These are phyloP conservation scores for Drosophila nr. medialis DNA, from an alignment of 2,888 invertebrate genomes.

Conservation along the genomic window DNA sequence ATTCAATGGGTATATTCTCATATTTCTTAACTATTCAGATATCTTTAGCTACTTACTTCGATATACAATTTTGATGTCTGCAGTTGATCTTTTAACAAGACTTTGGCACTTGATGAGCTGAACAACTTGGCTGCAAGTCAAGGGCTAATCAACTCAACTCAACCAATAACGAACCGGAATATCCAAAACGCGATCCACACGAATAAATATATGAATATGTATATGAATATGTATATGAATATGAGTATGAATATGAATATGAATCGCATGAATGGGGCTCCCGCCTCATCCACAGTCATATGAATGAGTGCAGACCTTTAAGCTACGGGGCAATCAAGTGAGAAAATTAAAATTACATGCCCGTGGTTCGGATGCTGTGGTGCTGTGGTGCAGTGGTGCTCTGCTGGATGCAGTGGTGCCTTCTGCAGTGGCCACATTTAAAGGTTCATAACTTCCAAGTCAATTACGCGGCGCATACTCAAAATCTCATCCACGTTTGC, in stretches of 20 bases:
- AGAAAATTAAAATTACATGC: slow-evolving; percentile 80
- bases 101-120: slow-evolving; percentile 11
- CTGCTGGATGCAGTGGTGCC: slow-evolving; percentile 19
- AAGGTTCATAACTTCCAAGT: slow-evolving; percentile 82
- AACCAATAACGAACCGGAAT: slow-evolving; percentile 45
- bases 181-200: slow-evolving; percentile 14
- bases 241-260: slow-evolving; percentile 11
- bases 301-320: slow-evolving; percentile 50
- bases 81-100: slow-evolving; percentile 16
- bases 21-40: background rate
- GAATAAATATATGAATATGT: background rate
- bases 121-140: slow-evolving; percentile 8
- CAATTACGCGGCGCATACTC: slow-evolving; percentile 74
- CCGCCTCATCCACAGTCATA: slow-evolving; percentile 24
- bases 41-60: background rate
- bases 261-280: slow-evolving; percentile 52
- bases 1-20: background rate
- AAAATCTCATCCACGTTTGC: slow-evolving; percentile 48
- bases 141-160: slow-evolving; percentile 49
- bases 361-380: slow-evolving; percentile 29
- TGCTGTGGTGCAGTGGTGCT: slow-evolving; percentile 18
- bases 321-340: slow-evolving; percentile 76
- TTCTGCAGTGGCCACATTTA: slow-evolving; percentile 71
- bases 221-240: background rate
- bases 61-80: background rate